Evolutionary conservation across 2,888 invertebrate genomes (phyloP).

Genomic region (Parnassius orleans): DNA sequence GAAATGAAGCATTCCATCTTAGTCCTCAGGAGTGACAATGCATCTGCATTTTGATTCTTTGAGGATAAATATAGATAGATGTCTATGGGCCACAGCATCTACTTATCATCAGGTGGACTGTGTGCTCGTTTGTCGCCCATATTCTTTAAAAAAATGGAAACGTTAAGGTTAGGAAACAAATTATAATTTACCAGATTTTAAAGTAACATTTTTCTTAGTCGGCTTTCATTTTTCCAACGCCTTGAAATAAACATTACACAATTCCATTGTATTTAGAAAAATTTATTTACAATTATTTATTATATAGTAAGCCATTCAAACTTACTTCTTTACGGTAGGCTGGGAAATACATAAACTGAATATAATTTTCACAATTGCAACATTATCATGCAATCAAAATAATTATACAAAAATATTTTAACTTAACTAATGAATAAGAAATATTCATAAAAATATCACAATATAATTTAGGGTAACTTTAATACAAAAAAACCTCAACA

Average conservation of each 20-base stretch:
- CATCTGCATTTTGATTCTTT: too few relatives aligned
- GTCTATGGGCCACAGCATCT: too few relatives aligned
- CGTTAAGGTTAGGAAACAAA: too few relatives aligned
- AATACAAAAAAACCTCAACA: slow-evolving; percentile 62
- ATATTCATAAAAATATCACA: slow-evolving; percentile 71
- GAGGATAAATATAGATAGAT: too few relatives aligned
- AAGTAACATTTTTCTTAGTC: too few relatives aligned
- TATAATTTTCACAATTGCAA: slow-evolving; percentile 11
- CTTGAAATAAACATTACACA: slow-evolving; percentile 21
- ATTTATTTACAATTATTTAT: slow-evolving; percentile 79
- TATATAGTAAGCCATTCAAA: slow-evolving; percentile 70
- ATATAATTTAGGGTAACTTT: slow-evolving; percentile 76
- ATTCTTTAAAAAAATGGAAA: too few relatives aligned
- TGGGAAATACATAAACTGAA: slow-evolving; percentile 8
- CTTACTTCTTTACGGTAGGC: slow-evolving; percentile 40
- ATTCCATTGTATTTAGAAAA: slow-evolving; percentile 59
- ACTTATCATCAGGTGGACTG: too few relatives aligned
- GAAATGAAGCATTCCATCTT: too few relatives aligned
- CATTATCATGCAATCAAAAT: slow-evolving; percentile 25
- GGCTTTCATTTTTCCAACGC: background rate
- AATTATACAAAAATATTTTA: slow-evolving; percentile 21
- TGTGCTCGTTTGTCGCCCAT: too few relatives aligned
- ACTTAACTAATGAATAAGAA: slow-evolving; percentile 43
- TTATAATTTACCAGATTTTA: too few relatives aligned
- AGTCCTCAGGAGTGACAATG: too few relatives aligned